phyloP scores from a whole-genome alignment of 1,140 invertebrate genomes.

The Liolophura sinensis region DNA sequence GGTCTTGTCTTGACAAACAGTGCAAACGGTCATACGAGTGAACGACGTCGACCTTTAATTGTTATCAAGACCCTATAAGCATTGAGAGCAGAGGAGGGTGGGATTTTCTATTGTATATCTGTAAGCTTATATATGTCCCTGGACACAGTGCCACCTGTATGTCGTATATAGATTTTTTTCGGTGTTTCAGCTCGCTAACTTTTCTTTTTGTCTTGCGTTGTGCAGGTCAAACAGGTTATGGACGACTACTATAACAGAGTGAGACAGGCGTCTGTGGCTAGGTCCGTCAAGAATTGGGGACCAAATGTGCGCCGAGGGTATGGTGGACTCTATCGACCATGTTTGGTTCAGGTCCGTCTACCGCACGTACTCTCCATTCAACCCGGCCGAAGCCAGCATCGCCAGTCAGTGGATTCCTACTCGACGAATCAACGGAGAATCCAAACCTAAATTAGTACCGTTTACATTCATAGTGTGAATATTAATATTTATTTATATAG shows the following conservation, averaged over 20 bases:
- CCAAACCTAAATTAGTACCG: too few relatives aligned
- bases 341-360: slow-evolving; percentile 29
- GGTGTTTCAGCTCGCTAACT: neutral
- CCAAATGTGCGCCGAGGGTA: slow-evolving; percentile 25
- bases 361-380: slow-evolving; percentile 33
- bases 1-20: too few relatives aligned
- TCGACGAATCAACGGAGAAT: too few relatives aligned
- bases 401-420: slow-evolving; percentile 26
- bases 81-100: too few relatives aligned
- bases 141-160: neutral
- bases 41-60: too few relatives aligned
- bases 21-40: too few relatives aligned
- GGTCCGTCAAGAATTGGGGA: slow-evolving; percentile 34
- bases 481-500: too few relatives aligned
- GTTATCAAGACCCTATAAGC: too few relatives aligned
- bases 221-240: slow-evolving; percentile 22
- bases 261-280: slow-evolving; percentile 20
- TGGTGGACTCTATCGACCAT: slow-evolving; percentile 22
- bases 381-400: slow-evolving; percentile 33
- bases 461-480: too few relatives aligned
- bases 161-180: slow-evolving; percentile 3
- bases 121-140: too few relatives aligned
- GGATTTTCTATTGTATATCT: neutral
- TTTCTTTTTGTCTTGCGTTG: neutral
- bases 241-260: slow-evolving; percentile 31